Evolutionary conservation across 2,888 invertebrate species (phyloP).

Genomic region (Standfussiana lucernea): DNA sequence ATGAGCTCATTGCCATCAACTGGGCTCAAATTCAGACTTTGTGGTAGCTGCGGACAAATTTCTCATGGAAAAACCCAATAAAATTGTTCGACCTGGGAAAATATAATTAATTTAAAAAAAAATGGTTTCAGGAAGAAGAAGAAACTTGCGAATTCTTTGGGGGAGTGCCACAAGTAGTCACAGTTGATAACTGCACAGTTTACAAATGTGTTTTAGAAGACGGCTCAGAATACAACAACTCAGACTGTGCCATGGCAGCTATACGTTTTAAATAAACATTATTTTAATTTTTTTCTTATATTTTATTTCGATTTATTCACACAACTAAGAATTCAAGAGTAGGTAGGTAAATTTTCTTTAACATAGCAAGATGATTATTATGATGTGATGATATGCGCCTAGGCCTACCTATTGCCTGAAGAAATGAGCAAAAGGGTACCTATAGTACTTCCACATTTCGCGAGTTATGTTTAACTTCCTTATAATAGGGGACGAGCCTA

Average conservation of each 20-base stretch:
- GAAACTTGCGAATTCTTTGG: conserved; percentile 19
- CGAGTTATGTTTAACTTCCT: neutral
- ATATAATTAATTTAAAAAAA: neutral
- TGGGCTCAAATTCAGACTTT: neutral
- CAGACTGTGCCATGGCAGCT: neutral
- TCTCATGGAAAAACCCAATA: neutral
- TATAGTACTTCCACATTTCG: neutral
- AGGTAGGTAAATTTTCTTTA: neutral
- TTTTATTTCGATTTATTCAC: neutral
- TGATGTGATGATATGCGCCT: neutral
- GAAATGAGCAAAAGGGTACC: neutral
- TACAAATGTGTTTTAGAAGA: conserved; percentile 31
- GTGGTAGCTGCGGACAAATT: neutral
- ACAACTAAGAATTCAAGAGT: neutral
- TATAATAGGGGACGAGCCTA: neutral
- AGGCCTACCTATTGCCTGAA: neutral
- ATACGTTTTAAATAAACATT: conserved; percentile 6
- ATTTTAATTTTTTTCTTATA: neutral
- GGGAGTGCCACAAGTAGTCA: conserved; percentile 28
- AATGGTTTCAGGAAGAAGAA: conserved; percentile 29
- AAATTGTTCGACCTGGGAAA: neutral
- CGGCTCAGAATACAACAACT: conserved; percentile 42
- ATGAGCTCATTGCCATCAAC: neutral
- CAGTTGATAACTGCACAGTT: conserved; percentile 23
- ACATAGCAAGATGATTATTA: neutral